A percentile compares a stretch with the other conserved stretches of the same genome.
phyloP scores from a whole-genome alignment of 2,113 vertebrate species.

The Myrmecophaga tridactyla region DNA sequence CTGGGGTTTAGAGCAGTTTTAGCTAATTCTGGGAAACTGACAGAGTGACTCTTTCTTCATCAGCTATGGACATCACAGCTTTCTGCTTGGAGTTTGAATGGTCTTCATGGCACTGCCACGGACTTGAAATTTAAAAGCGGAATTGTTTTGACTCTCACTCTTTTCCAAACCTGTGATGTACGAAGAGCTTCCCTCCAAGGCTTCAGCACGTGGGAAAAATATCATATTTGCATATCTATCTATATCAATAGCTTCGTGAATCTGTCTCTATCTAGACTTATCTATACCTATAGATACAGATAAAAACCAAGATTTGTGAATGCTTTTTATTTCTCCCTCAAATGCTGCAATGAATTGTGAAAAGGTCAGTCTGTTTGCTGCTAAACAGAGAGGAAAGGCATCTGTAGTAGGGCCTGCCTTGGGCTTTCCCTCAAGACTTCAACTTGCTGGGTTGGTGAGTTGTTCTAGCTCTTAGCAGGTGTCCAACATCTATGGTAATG shows the following conservation, averaged over 20 bases:
- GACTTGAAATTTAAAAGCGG: conserved; percentile 43
- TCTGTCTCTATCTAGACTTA: neutral
- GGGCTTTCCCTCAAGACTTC: neutral
- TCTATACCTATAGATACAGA: neutral
- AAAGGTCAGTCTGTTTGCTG: conserved; percentile 35
- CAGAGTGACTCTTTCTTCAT: conserved; percentile 59
- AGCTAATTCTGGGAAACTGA: conserved; percentile 49
- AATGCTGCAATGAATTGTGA: conserved; percentile 57
- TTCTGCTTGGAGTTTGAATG: conserved; percentile 54
- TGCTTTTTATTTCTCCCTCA: neutral
- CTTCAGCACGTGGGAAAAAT: conserved; percentile 10
- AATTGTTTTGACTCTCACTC: conserved; percentile 44
- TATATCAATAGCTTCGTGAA: neutral
- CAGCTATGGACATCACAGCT: conserved; percentile 17
- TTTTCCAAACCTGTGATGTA: conserved; percentile 26
- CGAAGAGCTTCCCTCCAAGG: conserved; percentile 55
- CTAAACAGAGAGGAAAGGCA: neutral
- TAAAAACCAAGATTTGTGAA: conserved; percentile 39
- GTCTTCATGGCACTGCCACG: conserved; percentile 55
- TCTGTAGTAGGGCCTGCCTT: neutral
- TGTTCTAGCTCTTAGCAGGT: neutral
- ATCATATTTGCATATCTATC: neutral
- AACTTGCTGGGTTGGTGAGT: neutral
- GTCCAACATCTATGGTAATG: too few relatives aligned
- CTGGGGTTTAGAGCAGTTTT: neutral